Base-by-base conservation (phyloP, 2,113 vertebrate genomes). In the Zapornia atra region DNA sequence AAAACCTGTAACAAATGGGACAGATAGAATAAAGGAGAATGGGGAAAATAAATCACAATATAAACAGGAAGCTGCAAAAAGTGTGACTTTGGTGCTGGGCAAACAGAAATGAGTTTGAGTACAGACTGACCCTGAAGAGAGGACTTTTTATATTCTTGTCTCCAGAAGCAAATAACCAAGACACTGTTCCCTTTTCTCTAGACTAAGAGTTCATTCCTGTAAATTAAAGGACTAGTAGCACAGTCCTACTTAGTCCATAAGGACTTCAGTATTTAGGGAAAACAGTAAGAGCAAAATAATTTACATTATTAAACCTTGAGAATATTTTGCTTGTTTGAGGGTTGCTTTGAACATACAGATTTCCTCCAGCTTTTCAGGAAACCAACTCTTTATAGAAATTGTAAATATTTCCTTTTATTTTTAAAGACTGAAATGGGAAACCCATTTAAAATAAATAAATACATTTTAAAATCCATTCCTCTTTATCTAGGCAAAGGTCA, bases 361-460 rank as follows among this genome's bases (percentile, higher is more conserved):
- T 88, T 63, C 38, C 17, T 53, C 34, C 46, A 48, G 42, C 86
- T 91, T 88, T 71, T 38, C 26, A 92, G 72, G 76, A 94, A 94
- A 86, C 5, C 17, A 78, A 38, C 10, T 48, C 59, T 81, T 70
- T 18, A 28, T 3, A 75, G 29, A 77, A 72, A 88, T 16, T 34
- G 28, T 1, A 2, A 22, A 0, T 25, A 54, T 64, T 94, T 69
- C 79, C 9, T 64, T 78, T 61, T 29, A 9, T 83, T 59, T 79
- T 63, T 24, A 20, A 66, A 93, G 36, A 77, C 8, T 63, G 51
- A 81, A 93, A 83, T 29, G 26, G 36, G 51, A 90, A 75, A 78
- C 7, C 10, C 53, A 44, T 59, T 59, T 54, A 8, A 0, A 64
- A 80, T 73, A 59, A 60, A 76, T 64, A 54, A 33, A 8, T 56